phyloP scores from a whole-genome alignment of 2,888 invertebrate genomes.

The Drosophila hamatofila region DNA sequence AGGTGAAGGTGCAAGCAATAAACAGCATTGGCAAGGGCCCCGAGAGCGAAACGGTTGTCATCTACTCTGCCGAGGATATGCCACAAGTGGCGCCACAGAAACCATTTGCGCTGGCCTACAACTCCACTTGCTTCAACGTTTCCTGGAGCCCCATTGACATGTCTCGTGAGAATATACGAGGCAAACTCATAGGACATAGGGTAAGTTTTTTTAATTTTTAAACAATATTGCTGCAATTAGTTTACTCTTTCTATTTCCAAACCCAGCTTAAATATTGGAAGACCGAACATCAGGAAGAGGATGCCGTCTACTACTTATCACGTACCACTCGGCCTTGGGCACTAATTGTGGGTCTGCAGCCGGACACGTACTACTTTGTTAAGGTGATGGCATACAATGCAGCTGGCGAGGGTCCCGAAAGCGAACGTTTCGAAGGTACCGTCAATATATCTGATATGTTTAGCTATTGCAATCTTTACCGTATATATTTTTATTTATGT shows the following conservation, averaged over 20 bases:
- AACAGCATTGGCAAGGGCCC: conserved; percentile 94
- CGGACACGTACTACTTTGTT: conserved; percentile 96
- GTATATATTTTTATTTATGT: not conserved
- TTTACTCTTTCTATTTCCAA: not conserved
- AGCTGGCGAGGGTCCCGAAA: conserved; percentile 98
- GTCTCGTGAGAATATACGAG: conserved; percentile 93
- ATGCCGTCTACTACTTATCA: conserved; percentile 93
- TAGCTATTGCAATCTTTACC: not conserved
- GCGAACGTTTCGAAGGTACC: conserved; percentile 92
- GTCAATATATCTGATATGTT: not conserved
- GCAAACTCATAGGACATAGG: conserved; percentile 96
- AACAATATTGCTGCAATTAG: not conserved
- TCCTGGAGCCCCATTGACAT: conserved; percentile 95
- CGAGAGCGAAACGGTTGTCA: conserved; percentile 90
- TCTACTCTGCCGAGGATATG: conserved; percentile 96
- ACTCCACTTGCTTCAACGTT: conserved; percentile 96
- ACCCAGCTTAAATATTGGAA: conserved; percentile 95
- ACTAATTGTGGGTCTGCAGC: conserved; percentile 95
- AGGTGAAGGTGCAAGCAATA: conserved; percentile 93
- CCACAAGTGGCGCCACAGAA: conserved; percentile 95
- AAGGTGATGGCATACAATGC: conserved; percentile 98
- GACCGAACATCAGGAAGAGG: conserved; percentile 90
- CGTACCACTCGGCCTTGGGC: conserved; percentile 94
- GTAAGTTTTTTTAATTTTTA: conserved; percentile 84
- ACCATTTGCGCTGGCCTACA: conserved; percentile 91